phyloP scores from a whole-genome alignment of 2,888 invertebrate species.

The Scaptomyza flava region DNA sequence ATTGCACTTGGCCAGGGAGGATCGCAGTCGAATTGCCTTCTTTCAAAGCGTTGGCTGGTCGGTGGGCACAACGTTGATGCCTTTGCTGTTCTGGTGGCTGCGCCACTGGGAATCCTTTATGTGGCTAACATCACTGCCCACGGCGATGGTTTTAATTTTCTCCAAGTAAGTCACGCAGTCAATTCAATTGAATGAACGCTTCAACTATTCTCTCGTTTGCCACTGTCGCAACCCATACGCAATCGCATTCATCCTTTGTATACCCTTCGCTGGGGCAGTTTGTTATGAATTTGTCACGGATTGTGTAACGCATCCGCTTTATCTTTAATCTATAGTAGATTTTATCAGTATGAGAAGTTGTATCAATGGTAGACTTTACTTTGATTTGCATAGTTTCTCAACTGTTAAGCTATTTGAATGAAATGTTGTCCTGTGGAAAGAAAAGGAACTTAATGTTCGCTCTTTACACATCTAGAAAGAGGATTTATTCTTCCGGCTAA shows the following conservation, averaged over 20 bases:
- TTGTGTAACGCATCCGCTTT: background rate
- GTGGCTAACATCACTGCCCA: constrained; percentile 85
- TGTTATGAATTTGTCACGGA: background rate
- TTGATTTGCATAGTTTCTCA: background rate
- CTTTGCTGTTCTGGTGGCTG: constrained; percentile 85
- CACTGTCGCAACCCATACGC: constrained; percentile 14
- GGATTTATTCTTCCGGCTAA: background rate
- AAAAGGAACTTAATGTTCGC: no score
- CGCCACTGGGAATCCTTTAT: constrained; percentile 85
- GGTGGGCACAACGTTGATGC: constrained; percentile 85
- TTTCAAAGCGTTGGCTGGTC: constrained; percentile 86
- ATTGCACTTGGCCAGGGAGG: constrained; percentile 77
- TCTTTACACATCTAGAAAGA: background rate
- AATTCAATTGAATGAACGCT: constrained; percentile 47
- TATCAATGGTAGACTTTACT: background rate
- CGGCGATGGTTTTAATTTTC: constrained; percentile 84
- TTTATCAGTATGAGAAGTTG: background rate
- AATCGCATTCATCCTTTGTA: background rate
- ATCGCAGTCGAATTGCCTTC: constrained; percentile 85
- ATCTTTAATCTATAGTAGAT: background rate
- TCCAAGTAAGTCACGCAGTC: constrained; percentile 83
- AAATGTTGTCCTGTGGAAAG: no score
- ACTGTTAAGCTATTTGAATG: background rate
- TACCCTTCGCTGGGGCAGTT: background rate
- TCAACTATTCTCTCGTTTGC: constrained; percentile 19